These are phyloP conservation scores for Zophobas morio DNA, from an alignment of 1,140 invertebrate genomes.

Conservation along the genomic window DNA sequence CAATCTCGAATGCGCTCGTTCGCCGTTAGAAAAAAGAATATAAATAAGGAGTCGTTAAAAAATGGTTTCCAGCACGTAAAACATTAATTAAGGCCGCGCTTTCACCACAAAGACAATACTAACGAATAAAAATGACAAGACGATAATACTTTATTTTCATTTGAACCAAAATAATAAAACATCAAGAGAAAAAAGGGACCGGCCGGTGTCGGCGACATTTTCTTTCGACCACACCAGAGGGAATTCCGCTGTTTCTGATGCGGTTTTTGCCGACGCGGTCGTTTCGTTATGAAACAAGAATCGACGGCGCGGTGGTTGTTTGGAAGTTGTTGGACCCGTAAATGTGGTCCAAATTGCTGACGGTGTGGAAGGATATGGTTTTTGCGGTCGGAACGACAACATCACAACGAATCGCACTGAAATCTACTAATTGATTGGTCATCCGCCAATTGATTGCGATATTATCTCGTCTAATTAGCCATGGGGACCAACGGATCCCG, in stretches of 20 bases:
- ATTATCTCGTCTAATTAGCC: conserved; percentile 38
- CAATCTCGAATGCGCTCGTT: conserved; percentile 14
- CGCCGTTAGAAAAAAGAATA: conserved; percentile 39
- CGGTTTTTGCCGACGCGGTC: conserved; percentile 17
- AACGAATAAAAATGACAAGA: conserved; percentile 17
- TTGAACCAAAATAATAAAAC: conserved; percentile 27
- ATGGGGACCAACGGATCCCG: conserved; percentile 13
- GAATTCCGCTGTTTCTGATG: conserved; percentile 22
- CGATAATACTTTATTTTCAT: conserved; percentile 39
- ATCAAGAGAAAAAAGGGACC: background rate
- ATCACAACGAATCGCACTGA: conserved; percentile 1
- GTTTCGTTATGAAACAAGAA: conserved; percentile 29
- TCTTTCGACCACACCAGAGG: conserved; percentile 24
- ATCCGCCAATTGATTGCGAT: conserved; percentile 28
- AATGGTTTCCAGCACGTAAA: conserved; percentile 33
- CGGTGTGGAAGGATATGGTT: conserved; percentile 19
- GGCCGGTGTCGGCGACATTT: conserved; percentile 11
- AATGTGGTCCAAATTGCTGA: conserved; percentile 6
- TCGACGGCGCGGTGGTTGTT: conserved; percentile 14
- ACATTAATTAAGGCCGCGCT: conserved; percentile 38
- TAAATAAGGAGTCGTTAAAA: conserved; percentile 31
- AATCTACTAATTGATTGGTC: conserved; percentile 28
- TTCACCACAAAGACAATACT: conserved; percentile 14
- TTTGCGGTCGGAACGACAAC: conserved; percentile 13
- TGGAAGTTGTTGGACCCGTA: conserved; percentile 8